Base-by-base conservation (phyloP, 2,113 vertebrate genomes). In the Ctenomys sociabilis region DNA sequence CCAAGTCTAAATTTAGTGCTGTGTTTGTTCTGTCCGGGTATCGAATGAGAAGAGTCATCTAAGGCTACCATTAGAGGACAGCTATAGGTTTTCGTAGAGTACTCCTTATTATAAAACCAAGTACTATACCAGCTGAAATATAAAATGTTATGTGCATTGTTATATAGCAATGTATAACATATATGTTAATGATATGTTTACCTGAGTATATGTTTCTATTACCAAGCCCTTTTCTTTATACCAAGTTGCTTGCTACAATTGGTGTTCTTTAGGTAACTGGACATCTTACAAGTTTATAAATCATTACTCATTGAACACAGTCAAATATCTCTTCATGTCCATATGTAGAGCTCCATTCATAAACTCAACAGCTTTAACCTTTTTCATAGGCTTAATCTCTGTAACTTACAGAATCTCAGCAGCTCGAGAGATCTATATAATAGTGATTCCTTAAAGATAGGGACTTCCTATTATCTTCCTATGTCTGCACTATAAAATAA, bases 281-380 rank as follows among this genome's bases (percentile, higher is more conserved):
- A 91, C 78, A 95, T 82, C 32, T 88, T 77, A 57, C n/a, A 77
- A 17, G 72, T 93, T 66, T 40, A 28, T 83, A 16, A n/a, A 49
- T 80, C 91, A 63, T 49, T 66, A 52, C 35, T 12, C 37, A 75
- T 35, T 89, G 68, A 77, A 22, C 54, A 26, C 90, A 93, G 14
- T 72, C 37, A 78, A 78, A 63, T 37, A 1, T 45, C 77, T 14
- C 10, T 88, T 90, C 88, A 37, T 40, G 54, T 91, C 78, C 75
- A 0, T 61, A 85, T 28, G 28, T 26, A 85, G 72, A 45, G 75
- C 5, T 78, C 64, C 66, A 19, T 87, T 17, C n/a, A 64, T 94
- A 82, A 92, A 77, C 72, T 91, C 40, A 26, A 2, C 75, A 90
- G 26, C 90, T 96, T 90, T 28, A 72, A 72, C n/a, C 91, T 96